phyloP scores from a whole-genome alignment of 2,797 vertebrate species.

The Aulostomus chinensis region DNA sequence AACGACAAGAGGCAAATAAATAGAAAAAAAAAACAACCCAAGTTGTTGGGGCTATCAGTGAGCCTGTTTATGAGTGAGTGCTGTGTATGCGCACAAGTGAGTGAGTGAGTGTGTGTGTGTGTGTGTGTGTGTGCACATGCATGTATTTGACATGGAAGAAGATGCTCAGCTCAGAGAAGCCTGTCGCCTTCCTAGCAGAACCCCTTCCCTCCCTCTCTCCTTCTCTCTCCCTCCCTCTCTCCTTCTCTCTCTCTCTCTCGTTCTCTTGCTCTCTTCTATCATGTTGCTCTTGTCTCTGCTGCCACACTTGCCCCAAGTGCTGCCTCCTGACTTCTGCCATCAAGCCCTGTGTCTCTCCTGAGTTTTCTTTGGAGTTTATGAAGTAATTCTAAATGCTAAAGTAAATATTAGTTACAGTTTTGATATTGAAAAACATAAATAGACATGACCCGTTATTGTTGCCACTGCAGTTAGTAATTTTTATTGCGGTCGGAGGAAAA shows the following conservation, averaged over 20 bases:
- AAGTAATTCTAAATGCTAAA: no score
- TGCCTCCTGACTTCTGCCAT: no score
- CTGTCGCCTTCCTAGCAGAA: slow-evolving; percentile 49
- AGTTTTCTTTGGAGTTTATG: no score
- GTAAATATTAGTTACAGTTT: no score
- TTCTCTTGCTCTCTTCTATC: slow-evolving; percentile 44
- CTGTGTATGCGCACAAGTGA: no score
- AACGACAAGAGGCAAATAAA: slow-evolving; percentile 70
- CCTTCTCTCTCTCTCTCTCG: slow-evolving; percentile 1
- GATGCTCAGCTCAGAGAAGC: slow-evolving; percentile 49
- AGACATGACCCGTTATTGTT: no score
- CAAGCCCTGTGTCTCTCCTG: no score
- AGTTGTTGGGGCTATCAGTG: slow-evolving; percentile 73
- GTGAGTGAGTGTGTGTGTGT: slow-evolving; percentile 25
- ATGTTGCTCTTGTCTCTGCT: slow-evolving; percentile 42
- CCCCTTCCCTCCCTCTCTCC: slow-evolving; percentile 1
- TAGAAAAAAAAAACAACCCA: slow-evolving; percentile 30
- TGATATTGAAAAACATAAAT: no score
- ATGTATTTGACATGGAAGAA: slow-evolving; percentile 50
- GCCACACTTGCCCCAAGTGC: slow-evolving; percentile 53
- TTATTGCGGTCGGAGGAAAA: no score
- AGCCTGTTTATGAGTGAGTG: slow-evolving; percentile 53
- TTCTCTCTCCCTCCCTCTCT: no score
- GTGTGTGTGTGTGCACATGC: slow-evolving; percentile 29
- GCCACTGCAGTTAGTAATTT: no score